Evolutionary conservation across 2,797 vertebrate genomes (phyloP).

Genomic region (Notamacropus eugenii): DNA sequence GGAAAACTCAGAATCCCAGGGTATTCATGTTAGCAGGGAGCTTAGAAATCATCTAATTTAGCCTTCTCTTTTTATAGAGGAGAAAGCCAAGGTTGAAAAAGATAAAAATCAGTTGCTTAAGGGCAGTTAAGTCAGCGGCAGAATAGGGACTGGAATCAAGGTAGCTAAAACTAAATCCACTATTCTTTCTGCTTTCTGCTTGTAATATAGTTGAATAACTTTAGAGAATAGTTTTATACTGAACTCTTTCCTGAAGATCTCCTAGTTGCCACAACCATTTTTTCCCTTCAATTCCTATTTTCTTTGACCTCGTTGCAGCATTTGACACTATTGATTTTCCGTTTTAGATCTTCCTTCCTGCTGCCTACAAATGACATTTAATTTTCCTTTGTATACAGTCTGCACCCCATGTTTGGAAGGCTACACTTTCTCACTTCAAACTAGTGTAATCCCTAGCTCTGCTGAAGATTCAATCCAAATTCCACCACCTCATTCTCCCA

Average conservation of each 20-base stretch:
- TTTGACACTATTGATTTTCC: neutral
- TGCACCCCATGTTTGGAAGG: neutral
- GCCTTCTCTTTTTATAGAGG: neutral
- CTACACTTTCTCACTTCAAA: neutral
- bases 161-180: neutral
- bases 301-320: neutral
- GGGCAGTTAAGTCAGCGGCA: neutral
- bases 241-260: neutral
- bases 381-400: neutral
- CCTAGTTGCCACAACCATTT: neutral
- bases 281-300: neutral
- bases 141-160: neutral
- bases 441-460: neutral
- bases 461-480: neutral
- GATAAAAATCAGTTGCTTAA: neutral
- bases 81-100: neutral
- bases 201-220: conserved; percentile 8
- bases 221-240: conserved; percentile 11
- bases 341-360: neutral
- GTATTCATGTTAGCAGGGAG: neutral
- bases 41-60: neutral
- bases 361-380: neutral
- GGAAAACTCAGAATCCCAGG: conserved; percentile 14
- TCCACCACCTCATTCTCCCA: neutral
- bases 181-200: neutral